These are phyloP conservation scores for Autographa gamma DNA, from an alignment of 2,888 invertebrate species.

Conservation along the genomic window DNA sequence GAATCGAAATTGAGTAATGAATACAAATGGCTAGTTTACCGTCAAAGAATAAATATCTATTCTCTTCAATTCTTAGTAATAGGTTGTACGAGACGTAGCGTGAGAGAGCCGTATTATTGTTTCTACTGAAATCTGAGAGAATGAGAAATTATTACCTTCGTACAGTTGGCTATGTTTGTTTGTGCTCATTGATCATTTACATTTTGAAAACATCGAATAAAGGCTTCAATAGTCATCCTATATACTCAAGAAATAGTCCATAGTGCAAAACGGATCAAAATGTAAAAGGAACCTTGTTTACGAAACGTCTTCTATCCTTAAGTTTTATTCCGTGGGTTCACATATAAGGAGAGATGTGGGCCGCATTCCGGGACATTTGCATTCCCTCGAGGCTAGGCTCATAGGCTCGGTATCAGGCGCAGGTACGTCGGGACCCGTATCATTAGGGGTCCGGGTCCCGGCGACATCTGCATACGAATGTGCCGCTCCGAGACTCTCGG, in stretches of 20 bases:
- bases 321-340: conserved; percentile 46
- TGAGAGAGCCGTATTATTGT: conserved; percentile 22
- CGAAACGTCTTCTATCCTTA: conserved; percentile 32
- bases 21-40: conserved; percentile 49
- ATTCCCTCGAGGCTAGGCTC: conserved; percentile 45
- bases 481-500: conserved; percentile 37
- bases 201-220: conserved; percentile 10
- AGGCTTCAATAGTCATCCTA: not conserved
- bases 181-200: conserved; percentile 20
- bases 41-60: conserved; percentile 26
- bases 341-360: conserved; percentile 36
- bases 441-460: conserved; percentile 44
- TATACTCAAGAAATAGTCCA: not conserved
- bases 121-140: conserved; percentile 16
- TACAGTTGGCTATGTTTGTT: conserved; percentile 6
- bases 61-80: conserved; percentile 33
- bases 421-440: conserved; percentile 46
- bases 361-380: conserved; percentile 48
- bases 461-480: conserved; percentile 61
- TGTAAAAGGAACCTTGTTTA: conserved; percentile 17
- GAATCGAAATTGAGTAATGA: conserved; percentile 52
- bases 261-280: conserved; percentile 4
- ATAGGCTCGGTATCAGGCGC: conserved; percentile 43
- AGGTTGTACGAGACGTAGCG: conserved; percentile 30
- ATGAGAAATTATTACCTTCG: conserved; percentile 21